Evolutionary conservation across 2,888 invertebrate species (phyloP).

Genomic region (Eupeodes luniger): DNA sequence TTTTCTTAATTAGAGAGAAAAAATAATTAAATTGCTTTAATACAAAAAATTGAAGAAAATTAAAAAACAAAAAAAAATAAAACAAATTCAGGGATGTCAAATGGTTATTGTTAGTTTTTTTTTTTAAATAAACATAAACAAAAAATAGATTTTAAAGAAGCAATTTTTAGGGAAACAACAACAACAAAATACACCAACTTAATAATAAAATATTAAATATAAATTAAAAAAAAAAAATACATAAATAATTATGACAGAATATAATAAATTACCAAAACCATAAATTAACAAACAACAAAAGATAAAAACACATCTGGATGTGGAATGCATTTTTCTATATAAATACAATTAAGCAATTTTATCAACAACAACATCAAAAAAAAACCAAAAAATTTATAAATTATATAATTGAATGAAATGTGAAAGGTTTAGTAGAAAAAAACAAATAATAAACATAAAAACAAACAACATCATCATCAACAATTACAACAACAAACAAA

Average conservation of each 20-base stretch:
- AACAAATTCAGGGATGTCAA: constrained; percentile 67
- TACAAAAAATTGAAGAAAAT: constrained; percentile 9
- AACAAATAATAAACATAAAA: constrained; percentile 2
- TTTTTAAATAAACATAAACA: constrained; percentile 26
- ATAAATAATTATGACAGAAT: constrained; percentile 39
- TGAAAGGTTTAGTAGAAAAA: constrained; percentile 33
- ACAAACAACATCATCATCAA: neutral
- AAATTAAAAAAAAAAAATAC: neutral
- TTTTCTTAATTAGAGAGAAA: constrained; percentile 43
- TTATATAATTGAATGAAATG: constrained; percentile 36
- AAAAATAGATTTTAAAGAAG: constrained; percentile 67
- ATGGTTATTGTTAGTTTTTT: constrained; percentile 53
- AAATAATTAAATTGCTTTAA: constrained; percentile 43
- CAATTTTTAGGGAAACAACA: constrained; percentile 74
- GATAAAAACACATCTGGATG: constrained; percentile 47
- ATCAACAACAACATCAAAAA: constrained; percentile 32
- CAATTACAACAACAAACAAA: constrained; percentile 1
- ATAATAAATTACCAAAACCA: neutral
- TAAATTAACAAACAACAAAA: constrained; percentile 19
- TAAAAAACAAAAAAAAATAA: constrained; percentile 29
- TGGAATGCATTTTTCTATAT: constrained; percentile 71
- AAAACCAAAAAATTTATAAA: constrained; percentile 45
- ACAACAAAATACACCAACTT: constrained; percentile 67
- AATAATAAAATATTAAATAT: neutral
- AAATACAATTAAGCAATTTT: constrained; percentile 39